A percentile compares a stretch with the other conserved stretches of the same genome.
These are phyloP conservation scores for Ancistrus triradiatus DNA, from an alignment of 2,113 vertebrate species.

Conservation along the genomic window DNA sequence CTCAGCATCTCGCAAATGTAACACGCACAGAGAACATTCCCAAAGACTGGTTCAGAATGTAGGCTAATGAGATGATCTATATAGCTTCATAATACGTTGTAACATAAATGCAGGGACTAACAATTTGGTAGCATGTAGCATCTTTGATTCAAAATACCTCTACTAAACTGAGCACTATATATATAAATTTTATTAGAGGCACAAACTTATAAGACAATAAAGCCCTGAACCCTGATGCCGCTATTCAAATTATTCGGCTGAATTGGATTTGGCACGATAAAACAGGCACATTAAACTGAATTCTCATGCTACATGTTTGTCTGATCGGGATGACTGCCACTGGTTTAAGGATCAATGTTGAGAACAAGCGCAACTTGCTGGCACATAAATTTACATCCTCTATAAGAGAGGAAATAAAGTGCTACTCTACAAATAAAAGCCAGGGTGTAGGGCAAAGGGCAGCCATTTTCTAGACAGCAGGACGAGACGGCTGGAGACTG, in stretches of 20 bases:
- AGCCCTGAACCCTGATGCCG: not conserved
- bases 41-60: not conserved
- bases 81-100: not conserved
- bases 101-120: not conserved
- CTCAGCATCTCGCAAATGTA: not conserved
- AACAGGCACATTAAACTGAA: conserved; percentile 11
- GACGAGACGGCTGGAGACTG: conserved; percentile 21
- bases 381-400: conserved; percentile 8
- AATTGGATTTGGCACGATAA: conserved; percentile 20
- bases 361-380: conserved; percentile 3
- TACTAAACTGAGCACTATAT: conserved; percentile 12
- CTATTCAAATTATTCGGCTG: conserved; percentile 4
- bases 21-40: conserved; percentile 7
- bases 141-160: conserved; percentile 1
- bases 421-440: conserved; percentile 1
- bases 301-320: conserved; percentile 14
- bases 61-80: conserved; percentile 7
- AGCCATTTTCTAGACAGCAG: conserved; percentile 36
- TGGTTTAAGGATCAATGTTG: not conserved
- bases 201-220: not conserved
- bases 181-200: too few relatives aligned
- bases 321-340: not conserved
- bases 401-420: not conserved
- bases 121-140: not conserved
- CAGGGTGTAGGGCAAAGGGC: conserved; percentile 24